phyloP scores from a whole-genome alignment of 2,888 invertebrate species.

The Cryptocheilus praepositus region DNA sequence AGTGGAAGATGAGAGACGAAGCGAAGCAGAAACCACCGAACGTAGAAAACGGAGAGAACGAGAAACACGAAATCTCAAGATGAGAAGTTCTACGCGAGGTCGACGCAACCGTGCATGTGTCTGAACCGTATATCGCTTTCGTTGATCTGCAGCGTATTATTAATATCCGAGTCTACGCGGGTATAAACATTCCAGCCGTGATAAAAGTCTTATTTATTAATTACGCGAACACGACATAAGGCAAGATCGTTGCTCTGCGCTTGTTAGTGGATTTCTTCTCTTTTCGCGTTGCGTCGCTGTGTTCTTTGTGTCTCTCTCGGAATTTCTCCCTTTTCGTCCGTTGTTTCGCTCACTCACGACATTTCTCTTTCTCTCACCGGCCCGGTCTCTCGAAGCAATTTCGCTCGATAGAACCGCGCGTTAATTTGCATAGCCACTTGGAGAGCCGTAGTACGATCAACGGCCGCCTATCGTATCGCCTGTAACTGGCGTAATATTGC shows the following conservation, averaged over 20 bases:
- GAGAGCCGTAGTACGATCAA: conserved; percentile 45
- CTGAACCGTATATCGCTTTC: conserved; percentile 52
- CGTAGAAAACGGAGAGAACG: neutral
- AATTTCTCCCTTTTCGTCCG: neutral
- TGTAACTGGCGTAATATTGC: conserved; percentile 47
- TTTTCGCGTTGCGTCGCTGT: conserved; percentile 1
- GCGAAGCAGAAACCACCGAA: conserved; percentile 13
- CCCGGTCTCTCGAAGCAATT: conserved; percentile 40
- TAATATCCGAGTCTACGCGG: conserved; percentile 59
- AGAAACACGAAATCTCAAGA: conserved; percentile 23
- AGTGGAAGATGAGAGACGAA: conserved; percentile 8
- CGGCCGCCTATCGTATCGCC: conserved; percentile 42
- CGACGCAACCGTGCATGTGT: conserved; percentile 44
- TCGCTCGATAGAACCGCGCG: conserved; percentile 47
- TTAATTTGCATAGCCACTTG: conserved; percentile 60
- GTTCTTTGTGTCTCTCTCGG: neutral
- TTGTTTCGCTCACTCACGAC: too few relatives aligned
- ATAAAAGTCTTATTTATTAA: conserved; percentile 47
- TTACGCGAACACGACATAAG: conserved; percentile 21
- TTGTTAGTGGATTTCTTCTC: neutral
- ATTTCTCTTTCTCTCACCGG: conserved; percentile 3
- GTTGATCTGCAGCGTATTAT: conserved; percentile 58
- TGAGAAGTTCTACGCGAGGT: conserved; percentile 52
- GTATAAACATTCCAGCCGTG: conserved; percentile 54
- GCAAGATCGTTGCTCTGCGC: conserved; percentile 13